Evolutionary conservation across 2,797 vertebrate species (phyloP), one percentile per base, ranked within the genome.

Genomic region (Cyprinodon diabolis): DNA sequence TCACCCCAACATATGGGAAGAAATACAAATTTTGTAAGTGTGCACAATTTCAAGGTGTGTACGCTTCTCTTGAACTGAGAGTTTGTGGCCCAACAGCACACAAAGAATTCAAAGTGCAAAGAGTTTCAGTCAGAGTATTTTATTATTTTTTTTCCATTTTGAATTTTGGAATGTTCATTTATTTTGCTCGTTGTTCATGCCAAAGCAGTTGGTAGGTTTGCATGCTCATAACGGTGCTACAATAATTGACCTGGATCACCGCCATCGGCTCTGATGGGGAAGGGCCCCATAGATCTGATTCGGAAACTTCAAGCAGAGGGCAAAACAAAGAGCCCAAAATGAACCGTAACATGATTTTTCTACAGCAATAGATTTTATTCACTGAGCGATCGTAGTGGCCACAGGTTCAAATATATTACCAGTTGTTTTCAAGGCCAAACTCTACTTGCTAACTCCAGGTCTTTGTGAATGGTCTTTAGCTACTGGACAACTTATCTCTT

Each of bases 201-300:
- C 51, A 52, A 3, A 54, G 21, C 52, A 30, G 21, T 21, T 54
- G 3, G 21, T 19, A 54, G 52, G 19, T 2, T 54, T 14, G 52
- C 52, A 9, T n/a, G 52, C 8, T 54, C 19, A 54, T 8, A 54
- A 21, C 52, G n/a, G 52, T 2, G 8, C 52, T 54, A 7, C 21
- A 54, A 6, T n/a, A 54, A 54, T 9, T 54, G 8, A 54, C 52
- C n/a, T 54, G 52, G 21, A 54, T 19, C 3, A 7, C 52, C 9
- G 6, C 98, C 98, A 8, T 95, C 97, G 0, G 92, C 96, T 17
- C 94, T 98, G 1, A 94, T 96, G 92, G 97, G 97, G 49, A 97
- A 96, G 15, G 97, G 98, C 0, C 98, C 97, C 0, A 95, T 92
- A 0, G 95, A 94, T 65, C 92, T 92, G 15, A 72, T 98, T 86